Percentiles rank a stretch among this genome's conserved stretches.
phyloP scores from a whole-genome alignment of 2,888 invertebrate species.

The Escarpia spicata region DNA sequence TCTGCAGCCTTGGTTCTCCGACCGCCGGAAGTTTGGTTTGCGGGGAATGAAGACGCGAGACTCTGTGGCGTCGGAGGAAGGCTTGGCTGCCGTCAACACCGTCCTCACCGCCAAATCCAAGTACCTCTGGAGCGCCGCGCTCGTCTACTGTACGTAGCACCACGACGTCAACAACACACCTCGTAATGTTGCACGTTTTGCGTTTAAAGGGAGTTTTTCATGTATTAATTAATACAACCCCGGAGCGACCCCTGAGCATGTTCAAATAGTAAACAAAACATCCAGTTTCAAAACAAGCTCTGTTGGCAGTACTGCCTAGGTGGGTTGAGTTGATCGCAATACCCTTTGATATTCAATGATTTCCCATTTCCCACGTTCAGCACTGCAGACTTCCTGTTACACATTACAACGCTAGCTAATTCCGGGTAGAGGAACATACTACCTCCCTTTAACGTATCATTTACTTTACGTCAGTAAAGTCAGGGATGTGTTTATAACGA shows the following conservation, averaged over 20 bases:
- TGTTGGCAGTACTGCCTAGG: too few relatives aligned
- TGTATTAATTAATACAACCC: too few relatives aligned
- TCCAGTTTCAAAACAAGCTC: too few relatives aligned
- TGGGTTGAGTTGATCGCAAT: too few relatives aligned
- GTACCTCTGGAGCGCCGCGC: conserved; percentile 59
- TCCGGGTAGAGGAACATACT: not conserved
- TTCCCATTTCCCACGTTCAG: too few relatives aligned
- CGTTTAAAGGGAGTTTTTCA: too few relatives aligned
- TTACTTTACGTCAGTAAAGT: not conserved
- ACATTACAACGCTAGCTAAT: too few relatives aligned
- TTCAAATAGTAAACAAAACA: too few relatives aligned
- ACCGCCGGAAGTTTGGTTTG: conserved; percentile 58
- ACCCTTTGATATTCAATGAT: too few relatives aligned
- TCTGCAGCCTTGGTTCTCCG: conserved; percentile 63
- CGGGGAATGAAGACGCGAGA: conserved; percentile 50
- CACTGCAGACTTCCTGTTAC: too few relatives aligned
- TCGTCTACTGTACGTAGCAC: conserved; percentile 56
- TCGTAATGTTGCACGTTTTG: too few relatives aligned
- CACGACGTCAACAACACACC: not conserved
- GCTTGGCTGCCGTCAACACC: conserved; percentile 61
- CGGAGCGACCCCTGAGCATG: too few relatives aligned
- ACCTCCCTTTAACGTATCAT: not conserved
- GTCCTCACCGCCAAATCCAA: conserved; percentile 54
- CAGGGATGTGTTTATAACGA: not conserved
- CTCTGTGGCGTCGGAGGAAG: conserved; percentile 59